phyloP scores from a whole-genome alignment of 2,113 vertebrate genomes.

The Ictalurus punctatus region DNA sequence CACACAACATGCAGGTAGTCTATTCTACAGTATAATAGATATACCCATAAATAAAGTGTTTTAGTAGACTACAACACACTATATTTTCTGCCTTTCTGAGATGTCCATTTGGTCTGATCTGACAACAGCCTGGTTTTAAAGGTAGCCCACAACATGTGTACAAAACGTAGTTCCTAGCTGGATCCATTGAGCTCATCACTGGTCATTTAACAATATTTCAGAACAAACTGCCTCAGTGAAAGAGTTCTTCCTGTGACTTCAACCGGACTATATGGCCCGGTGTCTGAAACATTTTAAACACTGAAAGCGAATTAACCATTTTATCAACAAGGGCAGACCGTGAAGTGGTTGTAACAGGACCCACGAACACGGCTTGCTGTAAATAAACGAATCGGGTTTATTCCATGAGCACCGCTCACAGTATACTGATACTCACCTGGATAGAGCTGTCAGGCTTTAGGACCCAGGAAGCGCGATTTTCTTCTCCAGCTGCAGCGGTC shows the following conservation, averaged over 20 bases:
- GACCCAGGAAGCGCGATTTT: constrained; percentile 82
- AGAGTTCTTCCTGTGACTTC: background rate
- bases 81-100: background rate
- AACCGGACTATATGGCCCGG: background rate
- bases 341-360: background rate
- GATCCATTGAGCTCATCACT: background rate
- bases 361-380: background rate
- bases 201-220: background rate
- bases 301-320: background rate
- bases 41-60: background rate
- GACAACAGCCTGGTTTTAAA: background rate
- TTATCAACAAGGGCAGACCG: background rate
- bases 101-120: background rate
- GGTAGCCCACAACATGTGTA: background rate
- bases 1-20: background rate
- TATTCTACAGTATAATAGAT: background rate
- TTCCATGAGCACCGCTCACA: background rate
- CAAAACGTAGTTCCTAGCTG: background rate
- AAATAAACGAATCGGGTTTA: constrained; percentile 47
- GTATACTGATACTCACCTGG: constrained; percentile 71
- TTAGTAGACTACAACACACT: background rate
- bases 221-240: background rate
- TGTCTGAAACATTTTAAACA: background rate
- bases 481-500: constrained; percentile 83
- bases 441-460: constrained; percentile 72